Base-by-base conservation (phyloP, 2,113 vertebrate species). In the Morone saxatilis region DNA sequence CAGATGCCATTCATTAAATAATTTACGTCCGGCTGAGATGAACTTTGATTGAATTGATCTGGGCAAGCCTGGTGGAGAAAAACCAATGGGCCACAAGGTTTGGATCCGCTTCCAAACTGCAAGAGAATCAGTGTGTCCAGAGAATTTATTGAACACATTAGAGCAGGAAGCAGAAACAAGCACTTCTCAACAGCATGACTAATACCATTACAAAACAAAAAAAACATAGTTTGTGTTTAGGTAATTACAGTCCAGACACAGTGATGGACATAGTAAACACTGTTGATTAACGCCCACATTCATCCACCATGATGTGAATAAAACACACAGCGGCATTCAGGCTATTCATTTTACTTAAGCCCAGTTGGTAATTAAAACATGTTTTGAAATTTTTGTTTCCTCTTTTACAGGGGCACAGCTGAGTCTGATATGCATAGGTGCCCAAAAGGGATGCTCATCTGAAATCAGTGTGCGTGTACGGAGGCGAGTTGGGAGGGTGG, bases 21-120 rank as follows among this genome's bases (percentile, higher is more conserved):
- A 95, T 95, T 92, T 94, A 94, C 81, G 78, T 90, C 91, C 78
- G 84, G 83, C 84, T 77, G 89, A 83, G 86, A 94, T 90, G 81
- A 92, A 91, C 90, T 94, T 95, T 94, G 94, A 94, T 94, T 94
- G 91, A 89, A 95, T 95, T 92, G 94, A 95, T 94, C 86, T 80
- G 76, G 61, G 59, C 85, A 76, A 62, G 85, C 74, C 86, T 80
- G 69, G 86, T 71, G 76, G 79, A 91, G 76, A 78, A 89, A 90
- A 93, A 93, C 66, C 92, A 89, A 94, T 92, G 88, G 86, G 60
- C 72, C 70, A 77, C 80, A 56, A 83, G 87, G 83, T 84, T 91
- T 89, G 75, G 78, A 81, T 86, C 80, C 48, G 78, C 85, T 80
- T 83, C 82, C 83, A 65, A 88, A 89, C 79, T 71, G 84, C 84